Conservation (phyloP, 2,113 vertebrate species). For the Pseudolaguvia tuberculata region DNA sequence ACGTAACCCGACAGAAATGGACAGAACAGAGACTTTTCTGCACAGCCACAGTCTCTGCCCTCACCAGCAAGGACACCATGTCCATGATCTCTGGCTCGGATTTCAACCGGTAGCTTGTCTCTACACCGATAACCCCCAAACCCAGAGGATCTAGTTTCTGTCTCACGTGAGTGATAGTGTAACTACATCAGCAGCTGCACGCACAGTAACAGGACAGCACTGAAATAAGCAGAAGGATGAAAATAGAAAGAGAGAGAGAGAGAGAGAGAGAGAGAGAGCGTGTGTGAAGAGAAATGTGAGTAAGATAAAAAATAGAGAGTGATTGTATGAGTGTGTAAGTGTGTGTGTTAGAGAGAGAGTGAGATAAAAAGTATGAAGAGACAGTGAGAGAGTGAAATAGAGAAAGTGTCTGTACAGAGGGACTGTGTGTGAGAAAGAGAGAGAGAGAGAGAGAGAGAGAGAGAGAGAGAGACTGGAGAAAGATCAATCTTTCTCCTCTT, state of each 20-base stretch:
- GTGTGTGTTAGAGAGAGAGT: too few species aligned
- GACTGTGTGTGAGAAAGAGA: not conserved
- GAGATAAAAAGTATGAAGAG: too few species aligned
- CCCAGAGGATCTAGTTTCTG: not conserved
- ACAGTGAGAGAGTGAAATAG: too few species aligned
- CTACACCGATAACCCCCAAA: too few species aligned
- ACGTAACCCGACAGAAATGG: not conserved
- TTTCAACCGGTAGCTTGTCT: not conserved
- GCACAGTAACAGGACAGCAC: not conserved
- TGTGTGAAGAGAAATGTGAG: not conserved
- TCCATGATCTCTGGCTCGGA: not conserved
- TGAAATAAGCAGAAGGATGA: slow-evolving; percentile 11
- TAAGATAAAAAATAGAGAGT: not conserved
- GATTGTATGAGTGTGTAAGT: slow-evolving; percentile 20
- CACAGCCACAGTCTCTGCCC: not conserved
- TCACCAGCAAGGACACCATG: not conserved
- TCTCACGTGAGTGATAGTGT: not conserved
- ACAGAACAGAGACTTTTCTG: not conserved
- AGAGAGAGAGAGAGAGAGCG: not conserved
- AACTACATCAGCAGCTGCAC: not conserved
- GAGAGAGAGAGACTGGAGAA: not conserved
- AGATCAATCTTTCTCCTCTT: slow-evolving; percentile 8
- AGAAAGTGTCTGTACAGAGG: slow-evolving; percentile 9
- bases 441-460: too few species aligned
- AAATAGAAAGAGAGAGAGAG: not conserved